Evolutionary conservation across 2,113 vertebrate species (phyloP).

Genomic region (Channa argus): DNA sequence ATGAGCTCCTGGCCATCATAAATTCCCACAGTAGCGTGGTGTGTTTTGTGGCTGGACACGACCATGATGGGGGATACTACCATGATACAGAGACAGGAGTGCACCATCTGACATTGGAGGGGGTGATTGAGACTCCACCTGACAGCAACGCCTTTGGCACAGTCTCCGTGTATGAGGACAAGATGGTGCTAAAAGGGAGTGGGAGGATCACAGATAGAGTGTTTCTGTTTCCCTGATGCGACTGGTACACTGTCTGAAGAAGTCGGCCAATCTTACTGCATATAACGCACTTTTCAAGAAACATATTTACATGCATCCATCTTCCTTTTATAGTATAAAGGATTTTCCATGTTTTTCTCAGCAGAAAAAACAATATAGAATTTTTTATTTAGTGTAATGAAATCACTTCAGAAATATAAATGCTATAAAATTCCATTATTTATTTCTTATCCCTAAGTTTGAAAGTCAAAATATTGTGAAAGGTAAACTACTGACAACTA

Average conservation of each 20-base stretch:
- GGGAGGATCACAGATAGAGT: slow-evolving; percentile 87
- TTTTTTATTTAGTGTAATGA: too few species aligned
- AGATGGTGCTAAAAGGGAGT: slow-evolving; percentile 89
- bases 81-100: slow-evolving; percentile 84
- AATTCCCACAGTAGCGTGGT: slow-evolving; percentile 88
- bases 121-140: slow-evolving; percentile 91
- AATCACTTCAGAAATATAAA: too few species aligned
- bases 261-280: too few species aligned
- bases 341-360: neutral
- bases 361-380: neutral
- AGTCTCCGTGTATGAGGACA: slow-evolving; percentile 88
- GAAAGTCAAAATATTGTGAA: too few species aligned
- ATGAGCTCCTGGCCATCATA: slow-evolving; percentile 83
- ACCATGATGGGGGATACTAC: slow-evolving; percentile 89
- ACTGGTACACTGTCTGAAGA: neutral
- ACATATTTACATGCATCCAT: neutral
- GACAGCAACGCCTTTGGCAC: slow-evolving; percentile 89
- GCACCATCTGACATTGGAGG: slow-evolving; percentile 91
- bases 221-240: slow-evolving; percentile 71
- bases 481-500: too few species aligned
- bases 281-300: too few species aligned
- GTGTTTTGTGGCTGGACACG: slow-evolving; percentile 91
- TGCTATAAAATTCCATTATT: too few species aligned
- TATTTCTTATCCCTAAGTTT: too few species aligned
- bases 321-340: neutral